Base-by-base conservation (phyloP, 1,140 invertebrate genomes). In the Listronotus oregonensis region DNA sequence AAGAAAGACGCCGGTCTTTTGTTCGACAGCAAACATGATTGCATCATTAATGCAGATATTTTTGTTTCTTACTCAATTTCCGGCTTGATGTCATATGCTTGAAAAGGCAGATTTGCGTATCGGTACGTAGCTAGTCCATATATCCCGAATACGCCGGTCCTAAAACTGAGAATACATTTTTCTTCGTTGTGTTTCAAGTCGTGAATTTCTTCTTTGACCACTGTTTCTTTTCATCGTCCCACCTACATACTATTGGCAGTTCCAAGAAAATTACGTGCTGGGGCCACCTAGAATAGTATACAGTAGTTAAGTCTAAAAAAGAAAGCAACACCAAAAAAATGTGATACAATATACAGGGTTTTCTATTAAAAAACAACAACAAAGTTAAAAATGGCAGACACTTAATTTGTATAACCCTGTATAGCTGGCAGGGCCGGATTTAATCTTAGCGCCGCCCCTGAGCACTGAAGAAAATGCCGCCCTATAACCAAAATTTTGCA, bases 141-240 rank as follows among this genome's bases (percentile, higher is more conserved):
- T 11, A 87, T 85, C 75, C 90, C 90, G 51, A 93, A 82, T 65
- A 85, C 82, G 0, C 89, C 89, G 1, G 87, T 90, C 42, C 90
- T 82, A 67, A 93, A 92, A 43, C 87, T 85, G 43, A 93, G 81
- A 0, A 83, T 86, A 14, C 91, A 85, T 71, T 91, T 91, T 67
- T 93, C 90, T 73, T 93, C 92, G 73, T 91, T 93, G 71, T 89
- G 93, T 73, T 92, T 92, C 44, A 89, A 84, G 67, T 94, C 92
- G 64, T 92, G 88, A 1, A 94, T 83, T 71, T 90, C 87, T 56
- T 89, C 84, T 1, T 91, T 0, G 87, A 88, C 93, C 92, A 95
- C 8, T 77, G 74, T 43, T 80, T 75, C 51, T 73, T 74, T 0
- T 83, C 74, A 9, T 82, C 72, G 69, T 91, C 84, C 92, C 92